A percentile compares a stretch with the other conserved stretches of the same genome.
These are phyloP conservation scores for Aquatica leii DNA, from an alignment of 2,888 invertebrate species.

Conservation along the genomic window DNA sequence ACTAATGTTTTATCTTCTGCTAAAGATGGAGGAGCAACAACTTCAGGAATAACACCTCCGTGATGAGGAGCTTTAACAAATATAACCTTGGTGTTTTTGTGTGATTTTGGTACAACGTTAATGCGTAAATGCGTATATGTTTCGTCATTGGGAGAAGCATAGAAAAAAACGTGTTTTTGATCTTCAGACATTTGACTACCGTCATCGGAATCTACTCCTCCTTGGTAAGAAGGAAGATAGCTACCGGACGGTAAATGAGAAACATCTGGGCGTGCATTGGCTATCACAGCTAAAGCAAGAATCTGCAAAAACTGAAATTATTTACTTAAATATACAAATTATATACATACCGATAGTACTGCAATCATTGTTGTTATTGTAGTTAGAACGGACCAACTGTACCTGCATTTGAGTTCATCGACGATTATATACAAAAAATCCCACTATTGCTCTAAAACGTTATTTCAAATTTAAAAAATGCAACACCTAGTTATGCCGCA, in stretches of 20 bases:
- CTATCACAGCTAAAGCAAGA: conserved; percentile 7
- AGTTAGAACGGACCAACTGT: too few species aligned
- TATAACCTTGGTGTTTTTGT: conserved; percentile 19
- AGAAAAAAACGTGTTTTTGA: conserved; percentile 55
- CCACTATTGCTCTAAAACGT: too few species aligned
- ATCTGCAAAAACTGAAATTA: not conserved
- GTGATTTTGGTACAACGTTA: conserved; percentile 43
- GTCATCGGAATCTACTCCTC: too few species aligned
- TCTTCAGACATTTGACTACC: conserved; percentile 31
- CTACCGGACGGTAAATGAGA: conserved; percentile 20
- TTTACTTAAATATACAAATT: too few species aligned
- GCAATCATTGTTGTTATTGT: too few species aligned
- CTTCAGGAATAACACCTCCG: conserved; percentile 37
- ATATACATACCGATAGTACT: too few species aligned
- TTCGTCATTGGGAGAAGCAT: conserved; percentile 52
- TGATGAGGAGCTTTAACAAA: conserved; percentile 19
- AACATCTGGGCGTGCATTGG: conserved; percentile 23
- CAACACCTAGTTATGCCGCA: too few species aligned
- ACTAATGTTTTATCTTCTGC: conserved; percentile 36
- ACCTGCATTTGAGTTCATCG: too few species aligned
- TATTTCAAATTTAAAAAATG: too few species aligned
- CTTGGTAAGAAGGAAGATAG: not conserved
- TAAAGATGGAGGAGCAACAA: conserved; percentile 34
- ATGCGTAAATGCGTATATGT: conserved; percentile 43
- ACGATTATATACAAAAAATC: too few species aligned